Base-by-base conservation (phyloP, 2,888 invertebrate species). In the Drosophila birchii region DNA sequence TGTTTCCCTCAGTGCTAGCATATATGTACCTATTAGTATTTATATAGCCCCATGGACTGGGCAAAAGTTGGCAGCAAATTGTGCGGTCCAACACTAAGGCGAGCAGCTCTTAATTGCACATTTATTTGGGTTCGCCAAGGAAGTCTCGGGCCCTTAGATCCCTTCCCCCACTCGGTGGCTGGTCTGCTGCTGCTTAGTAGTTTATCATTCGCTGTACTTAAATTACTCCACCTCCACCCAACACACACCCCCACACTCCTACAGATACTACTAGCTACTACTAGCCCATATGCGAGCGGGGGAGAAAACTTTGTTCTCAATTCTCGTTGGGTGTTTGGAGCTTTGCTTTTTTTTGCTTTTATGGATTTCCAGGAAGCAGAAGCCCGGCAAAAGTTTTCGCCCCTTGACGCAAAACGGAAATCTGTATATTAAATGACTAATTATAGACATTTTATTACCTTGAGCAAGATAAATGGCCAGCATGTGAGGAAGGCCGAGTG, bases 51-150 rank as follows among this genome's bases (percentile, higher is more conserved):
- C 55, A 43, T 68, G 66, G 61, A 51, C 61, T 62, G 64, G 68
- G 75, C 69, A 60, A 76, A 85, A 81, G 78, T 90, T 85, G 85
- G 88, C 81, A 86, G 80, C 86, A 86, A 84, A 90, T 88, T 85
- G 88, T 85, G 87, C 76, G 89, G 84, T 85, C 89, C 85, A 87
- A 89, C 79, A 85, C 84, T 77, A 79, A 84, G 78, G 87, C 76
- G 83, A 90, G 83, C 86, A 90, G 84, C 91, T 91, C 91, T 90
- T 91, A 91, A 91, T 91, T 91, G 91, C 91, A 88, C 91, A 89
- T 89, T 88, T 89, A 91, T 88, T 91, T 90, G 87, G 78, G 89
- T 85, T 87, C 89, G 80, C 86, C 85, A 69, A 63, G 73, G 60
- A 56, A 59, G 66, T 72, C 56, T 32, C 54, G 54, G 51, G 32